A percentile compares a stretch with the other conserved stretches of the same genome.
Conservation (phyloP, 2,888 invertebrate species). For the Autographa gamma region DNA sequence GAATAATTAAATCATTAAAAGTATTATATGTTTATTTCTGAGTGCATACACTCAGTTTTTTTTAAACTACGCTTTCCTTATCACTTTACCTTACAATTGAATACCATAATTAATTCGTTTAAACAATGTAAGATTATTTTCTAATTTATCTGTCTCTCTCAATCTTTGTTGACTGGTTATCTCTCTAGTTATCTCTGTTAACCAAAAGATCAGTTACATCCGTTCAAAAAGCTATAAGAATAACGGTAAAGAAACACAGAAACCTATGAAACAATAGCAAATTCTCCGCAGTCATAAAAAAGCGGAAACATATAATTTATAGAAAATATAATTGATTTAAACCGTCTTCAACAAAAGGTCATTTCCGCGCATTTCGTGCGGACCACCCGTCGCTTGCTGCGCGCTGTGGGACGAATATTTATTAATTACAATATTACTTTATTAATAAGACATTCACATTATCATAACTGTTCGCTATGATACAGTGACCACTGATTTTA, state of each 20-base stretch:
- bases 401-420: slow-evolving; percentile 49
- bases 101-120: too few species aligned
- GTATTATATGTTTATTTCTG: too few species aligned
- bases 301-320: slow-evolving; percentile 50
- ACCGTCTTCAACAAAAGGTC: slow-evolving; percentile 48
- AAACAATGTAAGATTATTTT: too few species aligned
- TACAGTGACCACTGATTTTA: not conserved
- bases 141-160: too few species aligned
- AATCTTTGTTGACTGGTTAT: too few species aligned
- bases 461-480: slow-evolving; percentile 29
- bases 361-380: slow-evolving; percentile 23
- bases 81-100: too few species aligned
- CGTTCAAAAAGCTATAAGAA: too few species aligned
- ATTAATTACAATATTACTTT: slow-evolving; percentile 56
- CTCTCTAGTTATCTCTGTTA: too few species aligned
- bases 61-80: too few species aligned
- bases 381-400: slow-evolving; percentile 57
- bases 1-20: too few species aligned
- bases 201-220: too few species aligned
- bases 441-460: slow-evolving; percentile 46
- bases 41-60: too few species aligned
- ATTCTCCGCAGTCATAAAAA: slow-evolving; percentile 30
- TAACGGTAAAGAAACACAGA: slow-evolving; percentile 19
- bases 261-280: slow-evolving; percentile 15
- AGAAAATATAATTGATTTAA: slow-evolving; percentile 53